Evolutionary conservation across 35 echinoderm and acorn worm genomes (phyloP).

Genomic region (Apostichopus parvimensis): DNA sequence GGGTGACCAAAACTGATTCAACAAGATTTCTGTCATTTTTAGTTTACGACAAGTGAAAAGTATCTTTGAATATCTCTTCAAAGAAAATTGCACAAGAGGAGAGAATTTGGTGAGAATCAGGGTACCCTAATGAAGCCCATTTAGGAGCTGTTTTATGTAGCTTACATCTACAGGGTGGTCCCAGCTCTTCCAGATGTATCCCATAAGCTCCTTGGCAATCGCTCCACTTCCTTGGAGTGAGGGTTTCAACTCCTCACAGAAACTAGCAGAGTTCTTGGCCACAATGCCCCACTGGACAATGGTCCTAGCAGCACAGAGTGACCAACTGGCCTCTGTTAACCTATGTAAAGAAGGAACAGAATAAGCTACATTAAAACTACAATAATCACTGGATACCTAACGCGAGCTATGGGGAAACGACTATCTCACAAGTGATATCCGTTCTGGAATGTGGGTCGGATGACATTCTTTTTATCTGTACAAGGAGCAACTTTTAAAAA

Average conservation of each 20-base stretch:
- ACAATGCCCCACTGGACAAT: constrained; percentile 75
- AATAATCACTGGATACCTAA: no score
- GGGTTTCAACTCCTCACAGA: background rate
- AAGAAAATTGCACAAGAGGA: no score
- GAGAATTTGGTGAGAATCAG: no score
- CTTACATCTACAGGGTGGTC: constrained; percentile 96
- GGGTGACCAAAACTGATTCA: no score
- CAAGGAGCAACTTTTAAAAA: no score
- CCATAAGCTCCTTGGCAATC: constrained; percentile 62
- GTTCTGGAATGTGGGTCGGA: no score
- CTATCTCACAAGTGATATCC: no score
- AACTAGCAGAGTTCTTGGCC: constrained; percentile 17
- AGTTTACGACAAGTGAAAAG: background rate
- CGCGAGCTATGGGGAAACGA: no score
- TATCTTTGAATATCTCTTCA: no score
- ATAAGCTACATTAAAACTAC: background rate
- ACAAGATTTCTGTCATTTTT: no score
- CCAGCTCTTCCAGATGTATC: constrained; percentile 89
- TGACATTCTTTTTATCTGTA: no score
- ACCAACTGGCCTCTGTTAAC: constrained; percentile 58
- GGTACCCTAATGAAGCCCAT: no score
- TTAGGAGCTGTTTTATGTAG: background rate
- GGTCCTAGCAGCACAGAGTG: constrained; percentile 65
- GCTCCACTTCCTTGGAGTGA: constrained; percentile 41
- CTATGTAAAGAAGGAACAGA: constrained; percentile 22